phyloP scores from a whole-genome alignment of 2,888 invertebrate species.

The Oscheius sp. region DNA sequence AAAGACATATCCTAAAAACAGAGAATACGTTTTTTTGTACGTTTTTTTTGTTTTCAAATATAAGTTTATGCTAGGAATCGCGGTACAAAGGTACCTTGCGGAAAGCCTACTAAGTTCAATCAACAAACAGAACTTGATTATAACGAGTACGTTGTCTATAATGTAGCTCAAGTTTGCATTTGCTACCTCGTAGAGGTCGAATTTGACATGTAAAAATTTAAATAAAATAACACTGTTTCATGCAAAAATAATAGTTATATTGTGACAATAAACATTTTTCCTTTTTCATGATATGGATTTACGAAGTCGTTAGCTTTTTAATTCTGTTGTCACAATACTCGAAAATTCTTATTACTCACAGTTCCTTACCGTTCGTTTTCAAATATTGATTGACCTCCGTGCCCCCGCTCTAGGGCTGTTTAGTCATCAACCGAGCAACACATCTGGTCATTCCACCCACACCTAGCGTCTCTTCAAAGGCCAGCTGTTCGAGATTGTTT shows the following conservation, averaged over 20 bases:
- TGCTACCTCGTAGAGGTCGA: constrained; percentile 73
- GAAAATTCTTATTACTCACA: no score
- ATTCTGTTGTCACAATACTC: no score
- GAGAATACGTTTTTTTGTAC: constrained; percentile 44
- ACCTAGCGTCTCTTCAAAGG: no score
- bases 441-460: constrained; percentile 9
- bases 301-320: no score
- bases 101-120: constrained; percentile 65
- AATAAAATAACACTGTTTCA: no score
- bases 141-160: constrained; percentile 75
- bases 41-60: background rate
- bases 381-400: constrained; percentile 19
- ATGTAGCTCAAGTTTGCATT: constrained; percentile 72
- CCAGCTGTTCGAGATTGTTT: constrained; percentile 20
- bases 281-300: no score
- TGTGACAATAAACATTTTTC: no score
- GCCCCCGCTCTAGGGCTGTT: constrained; percentile 26
- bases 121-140: constrained; percentile 72
- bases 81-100: constrained; percentile 71
- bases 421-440: constrained; percentile 12
- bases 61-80: constrained; percentile 35
- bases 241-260: no score
- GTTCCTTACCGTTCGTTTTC: no score
- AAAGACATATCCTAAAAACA: constrained; percentile 70
- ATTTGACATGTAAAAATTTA: constrained; percentile 71